Percentiles rank a stretch among this genome's conserved stretches.
Evolutionary conservation across 2,797 vertebrate genomes (phyloP).

Genomic region (Lerista edwardsae): DNA sequence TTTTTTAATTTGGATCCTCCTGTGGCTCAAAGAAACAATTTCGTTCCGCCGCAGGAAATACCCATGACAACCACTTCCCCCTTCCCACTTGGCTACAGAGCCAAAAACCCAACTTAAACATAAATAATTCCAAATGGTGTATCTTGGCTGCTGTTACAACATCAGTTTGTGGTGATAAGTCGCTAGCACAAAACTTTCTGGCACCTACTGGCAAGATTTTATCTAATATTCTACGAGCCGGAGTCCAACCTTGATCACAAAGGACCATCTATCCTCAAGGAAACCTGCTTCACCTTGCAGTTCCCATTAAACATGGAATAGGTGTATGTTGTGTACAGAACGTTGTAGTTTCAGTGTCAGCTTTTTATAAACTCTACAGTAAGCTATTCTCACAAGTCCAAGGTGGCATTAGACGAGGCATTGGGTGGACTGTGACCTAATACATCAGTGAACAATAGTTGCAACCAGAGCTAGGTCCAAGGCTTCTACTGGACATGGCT

Average conservation of each 20-base stretch:
- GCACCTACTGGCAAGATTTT: conserved; percentile 3
- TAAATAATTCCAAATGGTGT: conserved; percentile 28
- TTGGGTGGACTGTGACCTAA: background rate
- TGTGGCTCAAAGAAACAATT: conserved; percentile 30
- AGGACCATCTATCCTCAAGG: conserved; percentile 10
- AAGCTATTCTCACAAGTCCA: background rate
- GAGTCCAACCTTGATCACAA: conserved; percentile 27
- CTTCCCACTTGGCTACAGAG: conserved; percentile 20
- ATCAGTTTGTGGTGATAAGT: conserved; percentile 17
- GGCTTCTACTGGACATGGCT: background rate
- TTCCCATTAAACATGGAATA: background rate
- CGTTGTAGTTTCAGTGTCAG: background rate
- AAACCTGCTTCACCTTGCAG: rapidly evolving
- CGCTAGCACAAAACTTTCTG: conserved; percentile 17
- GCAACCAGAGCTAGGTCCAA: background rate
- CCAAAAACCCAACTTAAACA: conserved; percentile 9
- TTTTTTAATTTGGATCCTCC: conserved; percentile 8
- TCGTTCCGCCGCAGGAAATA: conserved; percentile 15
- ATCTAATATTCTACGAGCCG: conserved; percentile 20
- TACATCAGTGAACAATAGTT: background rate
- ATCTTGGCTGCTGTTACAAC: background rate
- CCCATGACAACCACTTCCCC: background rate
- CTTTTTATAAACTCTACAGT: background rate
- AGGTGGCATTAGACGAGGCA: background rate
- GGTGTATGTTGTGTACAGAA: background rate